Evolutionary conservation across 1,140 invertebrate species (phyloP).

Genomic region (Sipha flava): DNA sequence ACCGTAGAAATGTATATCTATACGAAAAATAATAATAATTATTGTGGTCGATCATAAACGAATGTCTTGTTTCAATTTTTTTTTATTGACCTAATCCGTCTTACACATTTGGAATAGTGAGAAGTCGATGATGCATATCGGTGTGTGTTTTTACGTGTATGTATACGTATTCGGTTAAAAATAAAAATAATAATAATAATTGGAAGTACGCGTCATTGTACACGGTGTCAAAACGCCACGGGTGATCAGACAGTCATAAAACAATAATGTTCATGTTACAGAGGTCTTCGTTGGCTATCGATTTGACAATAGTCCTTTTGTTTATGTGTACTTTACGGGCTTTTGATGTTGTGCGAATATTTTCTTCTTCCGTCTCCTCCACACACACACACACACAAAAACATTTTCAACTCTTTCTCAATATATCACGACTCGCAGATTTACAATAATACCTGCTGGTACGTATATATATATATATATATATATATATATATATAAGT

Average conservation of each 20-base stretch:
- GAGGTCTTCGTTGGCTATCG: not conserved
- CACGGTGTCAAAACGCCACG: not conserved
- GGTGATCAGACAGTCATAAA: conserved; percentile 2
- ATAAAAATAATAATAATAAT: conserved; percentile 14
- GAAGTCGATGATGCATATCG: conserved; percentile 14
- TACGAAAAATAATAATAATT: too few species aligned
- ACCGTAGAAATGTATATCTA: too few species aligned
- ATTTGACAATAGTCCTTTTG: conserved; percentile 1
- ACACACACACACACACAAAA: too few species aligned
- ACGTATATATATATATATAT: too few species aligned
- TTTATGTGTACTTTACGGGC: not conserved
- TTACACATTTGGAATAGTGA: not conserved
- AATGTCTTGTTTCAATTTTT: not conserved
- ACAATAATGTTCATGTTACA: not conserved
- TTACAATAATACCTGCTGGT: not conserved
- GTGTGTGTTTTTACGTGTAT: not conserved
- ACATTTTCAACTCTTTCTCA: not conserved
- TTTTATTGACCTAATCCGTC: not conserved
- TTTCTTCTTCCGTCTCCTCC: not conserved
- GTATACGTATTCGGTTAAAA: not conserved
- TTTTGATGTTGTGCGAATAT: not conserved
- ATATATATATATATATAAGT: too few species aligned
- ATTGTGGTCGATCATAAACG: not conserved
- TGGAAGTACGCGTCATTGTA: conserved; percentile 11
- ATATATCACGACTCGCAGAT: not conserved